A percentile compares a stretch with the other conserved stretches of the same genome.
phyloP scores from a whole-genome alignment of 2,113 vertebrate genomes.

The Tor tambroides region DNA sequence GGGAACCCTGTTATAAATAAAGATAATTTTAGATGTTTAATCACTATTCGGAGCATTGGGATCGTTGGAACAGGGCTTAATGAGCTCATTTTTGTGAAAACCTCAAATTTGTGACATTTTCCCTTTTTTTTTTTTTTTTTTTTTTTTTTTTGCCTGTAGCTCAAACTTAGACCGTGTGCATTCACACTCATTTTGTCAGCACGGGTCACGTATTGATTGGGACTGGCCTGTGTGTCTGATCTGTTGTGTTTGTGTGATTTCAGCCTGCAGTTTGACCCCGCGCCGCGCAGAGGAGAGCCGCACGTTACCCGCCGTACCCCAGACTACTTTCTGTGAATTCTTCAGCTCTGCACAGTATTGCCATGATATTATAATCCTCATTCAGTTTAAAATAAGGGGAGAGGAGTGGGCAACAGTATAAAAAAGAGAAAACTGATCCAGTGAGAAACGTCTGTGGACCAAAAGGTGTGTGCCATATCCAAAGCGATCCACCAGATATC shows the following conservation, averaged over 20 bases:
- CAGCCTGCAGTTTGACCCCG: conserved; percentile 99
- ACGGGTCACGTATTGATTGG: too few species aligned
- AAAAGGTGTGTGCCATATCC: conserved; percentile 91
- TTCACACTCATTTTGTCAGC: too few species aligned
- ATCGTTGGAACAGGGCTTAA: too few species aligned
- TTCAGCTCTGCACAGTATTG: conserved; percentile 87
- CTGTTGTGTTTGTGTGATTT: background rate
- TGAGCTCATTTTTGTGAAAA: too few species aligned
- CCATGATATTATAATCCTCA: conserved; percentile 75
- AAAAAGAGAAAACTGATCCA: conserved; percentile 80
- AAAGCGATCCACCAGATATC: conserved; percentile 76
- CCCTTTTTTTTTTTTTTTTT: too few species aligned
- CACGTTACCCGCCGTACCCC: conserved; percentile 98
- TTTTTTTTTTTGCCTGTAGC: too few species aligned
- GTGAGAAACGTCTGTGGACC: conserved; percentile 84
- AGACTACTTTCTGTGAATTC: conserved; percentile 96
- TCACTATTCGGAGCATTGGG: too few species aligned
- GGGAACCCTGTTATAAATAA: too few species aligned
- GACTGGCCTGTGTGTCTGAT: too few species aligned
- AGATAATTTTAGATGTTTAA: too few species aligned
- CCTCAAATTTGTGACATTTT: too few species aligned
- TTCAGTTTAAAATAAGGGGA: conserved; percentile 77
- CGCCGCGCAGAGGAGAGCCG: conserved; percentile 95
- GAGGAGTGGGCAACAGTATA: conserved; percentile 75
- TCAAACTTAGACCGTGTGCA: too few species aligned